Percentiles rank a stretch among this genome's conserved stretches.
Evolutionary conservation across 2,113 vertebrate species (phyloP).

Genomic region (Theropithecus gelada): DNA sequence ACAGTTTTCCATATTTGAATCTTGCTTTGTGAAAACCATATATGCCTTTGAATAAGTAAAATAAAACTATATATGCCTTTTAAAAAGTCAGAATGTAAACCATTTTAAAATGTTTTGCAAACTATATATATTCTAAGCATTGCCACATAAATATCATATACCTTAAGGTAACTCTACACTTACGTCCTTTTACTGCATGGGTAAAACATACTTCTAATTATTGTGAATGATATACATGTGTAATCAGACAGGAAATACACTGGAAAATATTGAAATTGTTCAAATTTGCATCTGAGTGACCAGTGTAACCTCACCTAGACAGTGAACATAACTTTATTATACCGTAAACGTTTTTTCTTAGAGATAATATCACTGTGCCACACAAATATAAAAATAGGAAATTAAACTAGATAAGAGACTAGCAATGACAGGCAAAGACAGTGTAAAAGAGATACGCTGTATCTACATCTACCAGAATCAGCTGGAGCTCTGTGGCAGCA

Average conservation of each 20-base stretch:
- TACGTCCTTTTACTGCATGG: background rate
- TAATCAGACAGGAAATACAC: background rate
- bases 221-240: background rate
- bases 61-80: background rate
- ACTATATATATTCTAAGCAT: background rate
- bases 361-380: slow-evolving; percentile 67
- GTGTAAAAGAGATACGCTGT: slow-evolving; percentile 36
- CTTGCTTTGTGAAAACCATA: background rate
- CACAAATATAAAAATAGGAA: slow-evolving; percentile 76
- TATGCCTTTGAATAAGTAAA: background rate
- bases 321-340: slow-evolving; percentile 52
- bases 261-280: slow-evolving; percentile 22
- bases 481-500: background rate
- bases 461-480: slow-evolving; percentile 61
- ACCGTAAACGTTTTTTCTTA: slow-evolving; percentile 27
- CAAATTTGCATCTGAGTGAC: slow-evolving; percentile 49
- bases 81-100: background rate
- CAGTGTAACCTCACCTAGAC: background rate
- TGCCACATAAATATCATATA: background rate
- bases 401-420: slow-evolving; percentile 77
- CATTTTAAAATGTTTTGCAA: background rate
- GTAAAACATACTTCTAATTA: background rate
- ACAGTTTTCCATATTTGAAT: background rate
- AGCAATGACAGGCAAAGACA: slow-evolving; percentile 60
- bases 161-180: background rate